phyloP scores from a whole-genome alignment of 30 jellyfish, hydroid and myxozoan genomes.

The Nemopilema nomurai region DNA sequence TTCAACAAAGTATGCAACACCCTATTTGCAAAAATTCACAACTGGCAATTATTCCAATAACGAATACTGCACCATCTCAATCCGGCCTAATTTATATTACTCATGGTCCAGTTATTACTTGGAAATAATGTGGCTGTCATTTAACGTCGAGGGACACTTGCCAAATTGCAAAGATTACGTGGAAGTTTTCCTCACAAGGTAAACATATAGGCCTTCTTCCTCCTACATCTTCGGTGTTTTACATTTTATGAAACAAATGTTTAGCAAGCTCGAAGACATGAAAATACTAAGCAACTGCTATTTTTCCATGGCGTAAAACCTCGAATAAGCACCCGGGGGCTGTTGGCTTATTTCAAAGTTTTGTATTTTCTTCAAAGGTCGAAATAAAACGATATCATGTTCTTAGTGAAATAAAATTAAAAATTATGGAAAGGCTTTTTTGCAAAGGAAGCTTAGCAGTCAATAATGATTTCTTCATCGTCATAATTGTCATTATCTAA shows the following conservation, averaged over 20 bases:
- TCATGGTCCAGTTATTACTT: neutral
- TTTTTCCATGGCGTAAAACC: too few relatives aligned
- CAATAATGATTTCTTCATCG: neutral
- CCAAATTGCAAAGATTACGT: neutral
- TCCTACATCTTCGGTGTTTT: neutral
- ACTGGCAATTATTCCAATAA: neutral
- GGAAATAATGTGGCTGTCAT: neutral
- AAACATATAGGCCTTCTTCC: neutral
- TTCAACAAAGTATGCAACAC: neutral
- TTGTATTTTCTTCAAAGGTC: slow-evolving; percentile 1
- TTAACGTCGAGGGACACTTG: neutral
- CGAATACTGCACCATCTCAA: neutral
- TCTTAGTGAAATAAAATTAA: neutral
- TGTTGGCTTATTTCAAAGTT: neutral
- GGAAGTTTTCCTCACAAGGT: neutral
- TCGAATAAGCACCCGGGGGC: too few relatives aligned
- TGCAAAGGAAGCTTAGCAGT: neutral
- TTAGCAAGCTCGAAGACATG: too few relatives aligned
- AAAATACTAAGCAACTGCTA: too few relatives aligned
- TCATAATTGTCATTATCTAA: too few relatives aligned
- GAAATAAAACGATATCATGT: neutral
- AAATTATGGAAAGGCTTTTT: neutral
- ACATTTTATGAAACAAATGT: neutral
- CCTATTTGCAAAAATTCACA: neutral
- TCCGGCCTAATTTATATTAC: neutral